phyloP scores from a whole-genome alignment of 37 sponge, comb jelly and placozoan genomes.

The Bolinopsis microptera region DNA sequence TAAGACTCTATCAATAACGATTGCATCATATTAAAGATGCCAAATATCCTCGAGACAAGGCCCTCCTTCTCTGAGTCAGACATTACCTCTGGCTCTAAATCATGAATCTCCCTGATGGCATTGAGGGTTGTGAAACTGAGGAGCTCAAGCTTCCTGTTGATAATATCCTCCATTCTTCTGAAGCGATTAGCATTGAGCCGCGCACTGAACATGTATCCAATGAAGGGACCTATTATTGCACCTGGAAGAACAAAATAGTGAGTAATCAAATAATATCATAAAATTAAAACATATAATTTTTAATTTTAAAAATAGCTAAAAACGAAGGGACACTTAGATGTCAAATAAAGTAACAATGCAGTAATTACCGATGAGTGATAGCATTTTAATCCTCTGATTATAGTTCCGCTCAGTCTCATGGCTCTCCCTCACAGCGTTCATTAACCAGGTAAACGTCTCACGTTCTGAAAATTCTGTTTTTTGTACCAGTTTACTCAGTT shows the following conservation, averaged over 20 bases:
- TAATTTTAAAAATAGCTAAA: not conserved
- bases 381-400: slow-evolving; percentile 59
- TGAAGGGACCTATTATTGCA: slow-evolving; percentile 17
- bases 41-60: not conserved
- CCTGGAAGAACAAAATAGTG: not conserved
- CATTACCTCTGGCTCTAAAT: slow-evolving; percentile 35
- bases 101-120: slow-evolving; percentile 58
- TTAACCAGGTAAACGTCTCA: slow-evolving; percentile 41
- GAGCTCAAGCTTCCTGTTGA: slow-evolving; percentile 1
- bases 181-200: slow-evolving; percentile 41
- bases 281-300: not conserved
- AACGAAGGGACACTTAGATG: not conserved
- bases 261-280: too few relatives aligned
- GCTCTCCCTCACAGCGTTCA: slow-evolving; percentile 53
- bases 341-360: too few relatives aligned
- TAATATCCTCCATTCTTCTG: slow-evolving; percentile 20
- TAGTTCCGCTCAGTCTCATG: slow-evolving; percentile 65
- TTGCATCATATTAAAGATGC: not conserved
- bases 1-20: not conserved
- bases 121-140: slow-evolving; percentile 24
- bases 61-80: slow-evolving; percentile 12
- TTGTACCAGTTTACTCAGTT: slow-evolving; percentile 36
- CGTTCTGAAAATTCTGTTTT: slow-evolving; percentile 40
- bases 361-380: slow-evolving; percentile 21
- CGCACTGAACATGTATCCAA: slow-evolving; percentile 57